Conservation (phyloP, 2,797 vertebrate species). For the Sebastes matsubarae region DNA sequence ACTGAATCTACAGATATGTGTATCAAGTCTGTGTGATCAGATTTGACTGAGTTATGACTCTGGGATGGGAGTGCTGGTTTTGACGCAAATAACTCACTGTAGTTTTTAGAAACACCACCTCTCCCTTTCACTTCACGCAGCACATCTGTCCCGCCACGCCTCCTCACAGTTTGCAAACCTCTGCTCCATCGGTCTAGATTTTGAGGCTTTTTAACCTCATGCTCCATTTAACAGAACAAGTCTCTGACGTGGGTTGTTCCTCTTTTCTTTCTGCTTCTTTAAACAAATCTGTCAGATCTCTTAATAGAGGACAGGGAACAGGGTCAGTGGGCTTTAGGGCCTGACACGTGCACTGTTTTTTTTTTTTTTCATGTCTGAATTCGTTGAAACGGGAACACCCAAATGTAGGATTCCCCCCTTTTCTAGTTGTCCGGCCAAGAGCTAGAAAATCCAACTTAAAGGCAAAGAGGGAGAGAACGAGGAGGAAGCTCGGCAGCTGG, state of each 20-base stretch:
- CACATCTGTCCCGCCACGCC: neutral
- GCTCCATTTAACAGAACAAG: conserved; percentile 16
- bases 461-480: conserved; percentile 1
- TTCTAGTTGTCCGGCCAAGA: conserved; percentile 35
- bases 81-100: neutral
- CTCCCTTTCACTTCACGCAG: neutral
- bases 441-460: conserved; percentile 34
- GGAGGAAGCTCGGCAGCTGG: conserved; percentile 38
- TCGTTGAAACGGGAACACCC: conserved; percentile 44
- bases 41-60: neutral
- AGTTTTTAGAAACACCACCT: neutral
- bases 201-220: conserved; percentile 25
- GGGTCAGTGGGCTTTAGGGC: conserved; percentile 46
- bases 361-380: conserved; percentile 32
- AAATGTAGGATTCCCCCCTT: conserved; percentile 45
- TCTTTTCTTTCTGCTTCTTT: conserved; percentile 34
- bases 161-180: conserved; percentile 5
- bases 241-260: conserved; percentile 6
- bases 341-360: conserved; percentile 39
- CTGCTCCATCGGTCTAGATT: neutral
- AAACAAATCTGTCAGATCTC: conserved; percentile 49
- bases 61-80: neutral
- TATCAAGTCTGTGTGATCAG: neutral
- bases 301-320: conserved; percentile 42
- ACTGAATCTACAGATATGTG: neutral